Conservation (phyloP, 2,113 vertebrate genomes). For the Emydocephalus ijimae region DNA sequence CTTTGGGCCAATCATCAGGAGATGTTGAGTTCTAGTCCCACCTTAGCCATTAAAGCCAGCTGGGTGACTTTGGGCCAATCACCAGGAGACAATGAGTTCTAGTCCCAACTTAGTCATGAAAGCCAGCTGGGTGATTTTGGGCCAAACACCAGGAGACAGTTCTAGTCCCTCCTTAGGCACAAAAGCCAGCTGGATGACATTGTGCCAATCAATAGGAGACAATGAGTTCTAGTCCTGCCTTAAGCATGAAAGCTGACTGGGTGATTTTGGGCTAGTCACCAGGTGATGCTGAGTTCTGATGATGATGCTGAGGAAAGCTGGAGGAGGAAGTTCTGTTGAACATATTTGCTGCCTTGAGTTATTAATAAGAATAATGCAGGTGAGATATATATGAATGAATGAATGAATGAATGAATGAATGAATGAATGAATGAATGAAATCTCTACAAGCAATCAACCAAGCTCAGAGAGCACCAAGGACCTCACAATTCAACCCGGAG, state of each 20-base stretch:
- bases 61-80: no score
- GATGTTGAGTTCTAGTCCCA: not conserved
- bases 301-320: not conserved
- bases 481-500: not conserved
- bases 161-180: accelerated
- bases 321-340: not conserved
- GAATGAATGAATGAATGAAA: no score
- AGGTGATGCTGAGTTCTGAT: no score
- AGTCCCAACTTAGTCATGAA: accelerated
- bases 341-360: not conserved
- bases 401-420: no score
- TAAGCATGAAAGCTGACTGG: no score
- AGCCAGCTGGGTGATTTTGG: accelerated
- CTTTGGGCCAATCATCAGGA: no score
- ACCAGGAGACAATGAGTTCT: no score
- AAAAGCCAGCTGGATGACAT: accelerated
- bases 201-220: not conserved
- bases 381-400: not conserved
- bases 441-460: not conserved
- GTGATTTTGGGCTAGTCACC: no score
- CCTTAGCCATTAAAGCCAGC: no score
- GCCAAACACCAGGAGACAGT: no score
- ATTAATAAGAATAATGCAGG: not conserved
- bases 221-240: not conserved
- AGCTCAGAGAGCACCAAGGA: not conserved